Base-by-base conservation (phyloP, 2,113 vertebrate species). In the Eupsittula cactorum region DNA sequence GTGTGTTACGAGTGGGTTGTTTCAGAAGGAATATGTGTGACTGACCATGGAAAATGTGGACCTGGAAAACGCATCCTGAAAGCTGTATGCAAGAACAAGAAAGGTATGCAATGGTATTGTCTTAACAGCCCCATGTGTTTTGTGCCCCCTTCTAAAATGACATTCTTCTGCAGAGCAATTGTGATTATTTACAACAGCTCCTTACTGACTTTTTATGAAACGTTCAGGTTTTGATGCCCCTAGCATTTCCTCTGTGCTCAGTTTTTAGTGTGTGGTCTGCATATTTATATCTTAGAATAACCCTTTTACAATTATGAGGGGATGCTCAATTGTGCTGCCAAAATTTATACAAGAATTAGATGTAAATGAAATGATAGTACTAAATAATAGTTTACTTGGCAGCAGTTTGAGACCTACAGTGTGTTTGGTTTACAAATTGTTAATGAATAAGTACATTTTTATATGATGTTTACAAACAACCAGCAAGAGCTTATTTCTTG, bases 1-100 rank as follows among this genome's bases (percentile, higher is more conserved):
- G 16, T 89, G 71, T 99, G 99, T 49, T 98, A 98, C 12, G 93
- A 92, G 79, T 99, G 99, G 99, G 88, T 94, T 15, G 29, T 98
- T 25, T 97, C 97, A 3, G 98, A 98, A 95, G 98, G 97, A 28
- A 10, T 75, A 11, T 99, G 99, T 57, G 91, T 98, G 10, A 92
- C 98, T 60, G 88, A 96, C 39, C 96, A 96, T 33, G 98, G 98
- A 27, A 94, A 94, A 46, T 99, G 99, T 95, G 99, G 99, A 71
- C 96, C 95, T 19, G 99, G 99, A 19, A 97, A 93, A 55, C 98
- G 94, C 11, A 88, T 97, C 25, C 97, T 98, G 59, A 98, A 97
- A 33, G 97, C 98, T 12, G 82, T 97, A 74, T 99, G 99, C 93
- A 94, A 97, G 96, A 98, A 97, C 85, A 70, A 97, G 80, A 94